These are phyloP conservation scores for Conistra vaccinii DNA, from an alignment of 2,888 invertebrate genomes.

Conservation along the genomic window DNA sequence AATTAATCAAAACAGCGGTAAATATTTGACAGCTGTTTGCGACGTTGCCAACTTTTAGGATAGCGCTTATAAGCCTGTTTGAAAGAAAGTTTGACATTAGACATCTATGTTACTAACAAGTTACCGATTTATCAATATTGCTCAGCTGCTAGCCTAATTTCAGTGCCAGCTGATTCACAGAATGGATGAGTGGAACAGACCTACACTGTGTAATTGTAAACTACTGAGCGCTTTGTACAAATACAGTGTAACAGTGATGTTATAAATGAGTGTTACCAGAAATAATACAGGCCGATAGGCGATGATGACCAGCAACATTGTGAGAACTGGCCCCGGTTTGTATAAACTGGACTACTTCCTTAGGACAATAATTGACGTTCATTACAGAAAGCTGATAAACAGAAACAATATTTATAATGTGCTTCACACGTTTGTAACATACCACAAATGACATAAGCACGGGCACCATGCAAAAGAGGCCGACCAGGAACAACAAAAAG, in stretches of 20 bases:
- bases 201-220: slow-evolving; percentile 13
- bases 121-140: neutral
- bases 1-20: too few relatives aligned
- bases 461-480: neutral
- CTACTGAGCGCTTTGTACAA: slow-evolving; percentile 9
- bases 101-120: neutral
- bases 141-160: slow-evolving; percentile 3
- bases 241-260: slow-evolving; percentile 3
- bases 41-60: too few relatives aligned
- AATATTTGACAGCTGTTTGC: too few relatives aligned
- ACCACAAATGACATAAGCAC: too few relatives aligned
- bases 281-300: neutral
- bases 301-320: neutral
- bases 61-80: too few relatives aligned
- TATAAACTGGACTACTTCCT: neutral
- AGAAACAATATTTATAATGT: neutral
- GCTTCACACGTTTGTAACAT: neutral
- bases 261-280: slow-evolving; percentile 8
- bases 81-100: neutral
- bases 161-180: slow-evolving; percentile 6
- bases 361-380: neutral
- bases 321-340: neutral
- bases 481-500: too few relatives aligned
- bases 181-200: slow-evolving; percentile 4
- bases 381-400: too few relatives aligned